These are phyloP conservation scores for Paralichthys olivaceus DNA, from an alignment of 2,113 vertebrate species.

Conservation along the genomic window DNA sequence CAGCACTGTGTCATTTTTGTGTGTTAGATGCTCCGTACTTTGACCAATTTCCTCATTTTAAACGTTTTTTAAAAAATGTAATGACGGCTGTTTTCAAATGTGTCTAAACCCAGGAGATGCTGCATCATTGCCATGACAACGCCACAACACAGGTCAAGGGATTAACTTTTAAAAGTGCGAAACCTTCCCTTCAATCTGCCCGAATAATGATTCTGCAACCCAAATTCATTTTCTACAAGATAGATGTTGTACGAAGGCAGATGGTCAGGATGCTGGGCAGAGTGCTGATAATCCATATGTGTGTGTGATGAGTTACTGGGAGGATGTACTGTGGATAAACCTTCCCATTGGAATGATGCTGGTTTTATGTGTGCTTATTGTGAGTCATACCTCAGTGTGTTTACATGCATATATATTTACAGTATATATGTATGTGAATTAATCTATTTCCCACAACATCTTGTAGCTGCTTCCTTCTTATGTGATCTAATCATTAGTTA, in stretches of 20 bases:
- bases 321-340: slow-evolving; percentile 26
- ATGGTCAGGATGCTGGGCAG: slow-evolving; percentile 29
- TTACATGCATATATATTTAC: slow-evolving; percentile 6
- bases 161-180: slow-evolving; percentile 18
- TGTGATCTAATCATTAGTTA: slow-evolving; percentile 54
- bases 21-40: neutral
- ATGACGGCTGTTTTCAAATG: neutral
- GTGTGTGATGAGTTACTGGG: slow-evolving; percentile 23
- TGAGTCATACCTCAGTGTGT: slow-evolving; percentile 31
- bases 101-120: neutral
- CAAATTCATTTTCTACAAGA: slow-evolving; percentile 39
- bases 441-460: slow-evolving; percentile 25
- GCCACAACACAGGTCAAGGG: slow-evolving; percentile 2
- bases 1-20: neutral
- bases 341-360: slow-evolving; percentile 24
- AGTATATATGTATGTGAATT: slow-evolving; percentile 13
- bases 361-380: slow-evolving; percentile 22
- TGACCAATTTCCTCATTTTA: neutral
- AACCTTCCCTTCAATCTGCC: slow-evolving; percentile 1
- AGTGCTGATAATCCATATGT: slow-evolving; percentile 31
- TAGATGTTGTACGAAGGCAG: slow-evolving; percentile 50
- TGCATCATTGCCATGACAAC: slow-evolving; percentile 4
- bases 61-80: neutral
- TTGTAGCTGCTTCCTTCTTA: slow-evolving; percentile 20
- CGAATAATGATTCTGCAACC: slow-evolving; percentile 9